These are phyloP conservation scores for Conger conger DNA, from an alignment of 2,113 vertebrate species.

Conservation along the genomic window DNA sequence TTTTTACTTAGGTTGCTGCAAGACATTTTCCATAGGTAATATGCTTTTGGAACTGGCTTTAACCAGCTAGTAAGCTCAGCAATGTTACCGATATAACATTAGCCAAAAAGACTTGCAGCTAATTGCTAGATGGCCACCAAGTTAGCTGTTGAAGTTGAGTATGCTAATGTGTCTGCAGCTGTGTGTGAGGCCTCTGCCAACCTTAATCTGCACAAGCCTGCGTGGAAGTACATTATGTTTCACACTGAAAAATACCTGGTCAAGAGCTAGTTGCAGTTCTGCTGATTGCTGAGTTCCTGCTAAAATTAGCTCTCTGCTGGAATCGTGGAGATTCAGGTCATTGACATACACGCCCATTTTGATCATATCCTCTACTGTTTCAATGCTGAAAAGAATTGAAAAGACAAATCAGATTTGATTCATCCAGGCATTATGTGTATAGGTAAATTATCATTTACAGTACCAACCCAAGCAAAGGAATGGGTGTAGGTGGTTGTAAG, in stretches of 20 bases:
- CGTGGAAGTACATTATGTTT: neutral
- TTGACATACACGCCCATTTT: slow-evolving; percentile 75
- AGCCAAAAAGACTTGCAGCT: too few relatives aligned
- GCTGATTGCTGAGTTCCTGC: slow-evolving; percentile 72
- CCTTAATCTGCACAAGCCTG: neutral
- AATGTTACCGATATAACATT: too few relatives aligned
- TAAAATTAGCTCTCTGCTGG: slow-evolving; percentile 71
- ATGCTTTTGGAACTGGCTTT: too few relatives aligned
- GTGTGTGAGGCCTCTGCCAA: neutral
- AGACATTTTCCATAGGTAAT: too few relatives aligned
- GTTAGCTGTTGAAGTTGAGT: neutral
- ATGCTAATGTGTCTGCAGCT: neutral
- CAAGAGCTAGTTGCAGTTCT: slow-evolving; percentile 69
- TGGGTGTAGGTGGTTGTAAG: neutral
- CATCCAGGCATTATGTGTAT: neutral
- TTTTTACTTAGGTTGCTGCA: too few relatives aligned
- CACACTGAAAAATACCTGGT: slow-evolving; percentile 57
- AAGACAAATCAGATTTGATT: slow-evolving; percentile 5
- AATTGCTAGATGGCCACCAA: too few relatives aligned
- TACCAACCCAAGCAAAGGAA: neutral
- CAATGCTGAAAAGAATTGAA: slow-evolving; percentile 63
- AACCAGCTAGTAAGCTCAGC: too few relatives aligned
- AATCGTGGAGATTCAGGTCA: slow-evolving; percentile 71
- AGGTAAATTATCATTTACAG: neutral
- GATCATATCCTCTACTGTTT: slow-evolving; percentile 74